Conservation (phyloP, 2,888 invertebrate species). For the Limnephilus rhombicus region DNA sequence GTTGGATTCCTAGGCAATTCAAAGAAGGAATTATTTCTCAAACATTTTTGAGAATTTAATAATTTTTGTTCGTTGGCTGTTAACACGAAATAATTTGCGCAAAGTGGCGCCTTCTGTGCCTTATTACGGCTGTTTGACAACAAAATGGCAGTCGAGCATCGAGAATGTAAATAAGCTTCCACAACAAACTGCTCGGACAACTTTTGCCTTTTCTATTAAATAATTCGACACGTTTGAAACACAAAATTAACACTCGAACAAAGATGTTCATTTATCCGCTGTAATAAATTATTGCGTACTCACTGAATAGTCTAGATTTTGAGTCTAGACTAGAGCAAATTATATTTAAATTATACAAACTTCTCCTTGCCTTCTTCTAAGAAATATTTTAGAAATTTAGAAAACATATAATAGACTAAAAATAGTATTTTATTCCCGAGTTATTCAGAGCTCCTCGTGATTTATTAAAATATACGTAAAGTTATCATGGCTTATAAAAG, state of each 20-base stretch:
- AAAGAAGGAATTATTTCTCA: neutral
- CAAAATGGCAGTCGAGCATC: constrained; percentile 23
- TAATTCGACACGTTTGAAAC: neutral
- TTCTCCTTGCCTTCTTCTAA: too few species aligned
- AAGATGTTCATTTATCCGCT: neutral
- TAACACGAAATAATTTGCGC: neutral
- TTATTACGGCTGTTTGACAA: constrained; percentile 20
- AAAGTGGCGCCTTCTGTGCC: constrained; percentile 26
- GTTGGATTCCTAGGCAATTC: neutral
- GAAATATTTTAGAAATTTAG: too few species aligned
- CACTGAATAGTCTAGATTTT: neutral
- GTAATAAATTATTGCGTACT: neutral
- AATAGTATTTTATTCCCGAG: too few species aligned
- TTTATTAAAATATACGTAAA: neutral
- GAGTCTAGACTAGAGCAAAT: neutral
- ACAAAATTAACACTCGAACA: neutral
- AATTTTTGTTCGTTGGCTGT: neutral
- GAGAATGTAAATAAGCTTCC: constrained; percentile 8
- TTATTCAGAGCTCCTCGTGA: too few species aligned
- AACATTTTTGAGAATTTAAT: neutral
- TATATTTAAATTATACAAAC: too few species aligned
- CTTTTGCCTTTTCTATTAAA: neutral
- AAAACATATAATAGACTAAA: too few species aligned
- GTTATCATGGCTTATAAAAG: neutral
- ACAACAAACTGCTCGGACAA: neutral